phyloP scores from a whole-genome alignment of 2,113 vertebrate genomes.

The Aptenodytes forsteri region DNA sequence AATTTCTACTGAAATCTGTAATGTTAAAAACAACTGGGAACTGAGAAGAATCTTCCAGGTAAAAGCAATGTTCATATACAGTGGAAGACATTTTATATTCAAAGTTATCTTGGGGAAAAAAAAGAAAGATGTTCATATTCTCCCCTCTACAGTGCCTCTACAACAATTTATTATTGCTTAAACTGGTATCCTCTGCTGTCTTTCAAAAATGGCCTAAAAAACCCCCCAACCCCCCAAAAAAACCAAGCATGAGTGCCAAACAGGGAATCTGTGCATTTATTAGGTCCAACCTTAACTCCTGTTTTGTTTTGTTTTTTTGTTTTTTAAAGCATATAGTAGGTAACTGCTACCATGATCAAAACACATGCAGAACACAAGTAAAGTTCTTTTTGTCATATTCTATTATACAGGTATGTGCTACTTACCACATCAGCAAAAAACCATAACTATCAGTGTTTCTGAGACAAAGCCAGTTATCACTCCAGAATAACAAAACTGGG shows the following conservation, averaged over 20 bases:
- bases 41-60: not conserved
- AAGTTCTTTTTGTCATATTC: not conserved
- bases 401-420: not conserved
- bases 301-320: too few relatives aligned
- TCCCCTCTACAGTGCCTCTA: not conserved
- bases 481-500: not conserved
- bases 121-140: not conserved
- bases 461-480: constrained; percentile 17
- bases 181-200: not conserved
- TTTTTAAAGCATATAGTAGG: not conserved
- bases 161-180: not conserved
- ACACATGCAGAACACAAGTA: not conserved
- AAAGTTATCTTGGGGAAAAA: not conserved
- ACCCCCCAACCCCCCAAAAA: not conserved
- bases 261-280: not conserved
- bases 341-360: not conserved
- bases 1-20: not conserved
- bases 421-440: not conserved
- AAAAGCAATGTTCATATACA: not conserved
- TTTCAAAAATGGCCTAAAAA: not conserved
- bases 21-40: not conserved
- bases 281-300: not conserved
- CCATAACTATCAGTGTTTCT: not conserved
- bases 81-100: not conserved
- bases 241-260: not conserved